Evolutionary conservation across 2,888 invertebrate genomes (phyloP).

Genomic region (Rotaria magnacalcarata): DNA sequence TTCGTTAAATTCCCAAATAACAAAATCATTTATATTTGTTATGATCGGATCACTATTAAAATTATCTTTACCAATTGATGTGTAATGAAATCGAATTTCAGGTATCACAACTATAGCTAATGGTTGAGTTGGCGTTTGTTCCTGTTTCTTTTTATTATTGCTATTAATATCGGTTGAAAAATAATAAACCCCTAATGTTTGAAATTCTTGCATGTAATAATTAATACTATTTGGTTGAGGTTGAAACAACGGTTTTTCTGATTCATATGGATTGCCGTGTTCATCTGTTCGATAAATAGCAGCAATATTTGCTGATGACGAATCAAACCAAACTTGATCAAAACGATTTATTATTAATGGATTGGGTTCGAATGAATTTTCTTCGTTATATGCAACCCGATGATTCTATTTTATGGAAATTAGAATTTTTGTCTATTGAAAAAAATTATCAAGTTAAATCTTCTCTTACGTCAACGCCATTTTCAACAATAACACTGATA

Average conservation of each 20-base stretch:
- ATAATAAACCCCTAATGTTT: background rate
- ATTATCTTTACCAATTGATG: background rate
- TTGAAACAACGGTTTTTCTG: background rate
- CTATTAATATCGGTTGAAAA: background rate
- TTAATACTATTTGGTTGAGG: background rate
- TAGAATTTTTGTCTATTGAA: background rate
- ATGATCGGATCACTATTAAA: conserved; percentile 50
- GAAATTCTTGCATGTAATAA: background rate
- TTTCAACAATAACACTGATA: conserved; percentile 15
- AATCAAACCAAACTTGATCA: conserved; percentile 22
- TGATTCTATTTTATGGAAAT: background rate
- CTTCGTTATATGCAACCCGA: background rate
- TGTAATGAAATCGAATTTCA: background rate
- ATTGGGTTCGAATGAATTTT: background rate
- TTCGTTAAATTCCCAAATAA: conserved; percentile 56
- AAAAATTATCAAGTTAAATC: background rate
- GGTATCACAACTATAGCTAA: background rate
- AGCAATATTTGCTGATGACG: background rate
- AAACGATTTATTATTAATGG: background rate
- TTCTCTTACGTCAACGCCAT: conserved; percentile 6
- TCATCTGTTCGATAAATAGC: background rate
- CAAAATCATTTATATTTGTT: conserved; percentile 55
- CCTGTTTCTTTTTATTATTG: background rate
- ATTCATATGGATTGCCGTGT: background rate
- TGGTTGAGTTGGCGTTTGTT: background rate